phyloP scores from a whole-genome alignment of 2,888 invertebrate species.

The Chrysolina oricalcia region DNA sequence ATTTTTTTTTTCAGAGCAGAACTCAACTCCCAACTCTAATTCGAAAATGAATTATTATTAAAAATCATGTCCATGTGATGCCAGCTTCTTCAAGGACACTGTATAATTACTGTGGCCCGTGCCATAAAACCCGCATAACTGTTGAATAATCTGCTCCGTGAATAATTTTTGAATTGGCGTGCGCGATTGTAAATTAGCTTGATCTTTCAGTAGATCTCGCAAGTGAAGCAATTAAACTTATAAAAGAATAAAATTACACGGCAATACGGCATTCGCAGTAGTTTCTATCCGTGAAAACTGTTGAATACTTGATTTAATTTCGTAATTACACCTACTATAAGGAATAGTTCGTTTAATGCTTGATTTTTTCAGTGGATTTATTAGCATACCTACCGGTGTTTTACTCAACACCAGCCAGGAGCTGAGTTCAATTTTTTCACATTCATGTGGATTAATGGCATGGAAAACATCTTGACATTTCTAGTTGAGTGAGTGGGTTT shows the following conservation, averaged over 20 bases:
- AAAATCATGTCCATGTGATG: neutral
- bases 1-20: no score
- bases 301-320: conserved; percentile 11
- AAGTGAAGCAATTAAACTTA: conserved; percentile 32
- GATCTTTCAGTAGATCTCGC: conserved; percentile 28
- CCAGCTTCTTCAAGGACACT: no score
- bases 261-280: conserved; percentile 12
- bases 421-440: neutral
- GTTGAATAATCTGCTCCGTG: conserved; percentile 18
- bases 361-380: neutral
- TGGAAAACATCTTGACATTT: neutral
- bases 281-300: conserved; percentile 21
- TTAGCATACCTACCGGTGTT: conserved; percentile 14
- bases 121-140: conserved; percentile 13
- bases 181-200: conserved; percentile 28
- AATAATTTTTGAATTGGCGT: conserved; percentile 30
- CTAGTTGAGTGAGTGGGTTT: neutral
- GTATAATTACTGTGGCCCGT: conserved; percentile 15
- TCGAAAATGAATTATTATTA: neutral
- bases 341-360: conserved; percentile 18
- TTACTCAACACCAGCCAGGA: neutral
- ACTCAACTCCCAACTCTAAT: no score
- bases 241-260: conserved; percentile 19
- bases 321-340: conserved; percentile 12
- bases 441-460: neutral